Evolutionary conservation across 2,113 vertebrate species (phyloP).

Genomic region (Equus quagga): DNA sequence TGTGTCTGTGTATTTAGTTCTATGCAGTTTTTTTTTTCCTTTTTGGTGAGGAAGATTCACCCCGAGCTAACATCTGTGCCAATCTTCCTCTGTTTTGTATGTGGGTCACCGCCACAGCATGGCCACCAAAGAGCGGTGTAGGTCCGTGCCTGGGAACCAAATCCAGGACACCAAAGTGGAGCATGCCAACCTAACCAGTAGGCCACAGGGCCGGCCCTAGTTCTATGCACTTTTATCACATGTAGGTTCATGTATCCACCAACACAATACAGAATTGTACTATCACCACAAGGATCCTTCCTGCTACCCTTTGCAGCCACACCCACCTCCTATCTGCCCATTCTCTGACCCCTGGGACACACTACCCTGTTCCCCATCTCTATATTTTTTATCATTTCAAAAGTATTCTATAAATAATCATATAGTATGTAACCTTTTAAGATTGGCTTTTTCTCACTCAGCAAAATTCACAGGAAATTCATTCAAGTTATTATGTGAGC

Average conservation of each 20-base stretch:
- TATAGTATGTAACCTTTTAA: not conserved
- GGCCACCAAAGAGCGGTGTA: no score
- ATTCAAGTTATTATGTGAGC: not conserved
- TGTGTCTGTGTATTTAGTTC: not conserved
- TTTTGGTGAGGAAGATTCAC: no score
- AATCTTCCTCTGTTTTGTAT: no score
- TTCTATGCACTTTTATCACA: not conserved
- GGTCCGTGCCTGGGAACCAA: no score
- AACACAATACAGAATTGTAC: not conserved
- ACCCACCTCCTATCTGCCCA: not conserved
- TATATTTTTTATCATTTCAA: conserved; percentile 31
- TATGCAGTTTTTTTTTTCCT: not conserved
- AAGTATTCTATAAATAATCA: conserved; percentile 18
- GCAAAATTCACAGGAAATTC: not conserved
- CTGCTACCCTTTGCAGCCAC: not conserved
- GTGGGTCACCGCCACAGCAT: no score
- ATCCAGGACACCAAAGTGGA: no score
- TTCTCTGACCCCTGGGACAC: not conserved
- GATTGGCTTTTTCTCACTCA: not conserved
- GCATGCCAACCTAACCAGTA: no score
- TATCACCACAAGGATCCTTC: not conserved
- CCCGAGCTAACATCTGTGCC: no score
- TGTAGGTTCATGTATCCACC: not conserved
- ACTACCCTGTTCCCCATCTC: not conserved
- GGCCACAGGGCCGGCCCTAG: not conserved